These are phyloP conservation scores for Ondatra zibethicus DNA, from an alignment of 2,113 vertebrate genomes.

Conservation along the genomic window DNA sequence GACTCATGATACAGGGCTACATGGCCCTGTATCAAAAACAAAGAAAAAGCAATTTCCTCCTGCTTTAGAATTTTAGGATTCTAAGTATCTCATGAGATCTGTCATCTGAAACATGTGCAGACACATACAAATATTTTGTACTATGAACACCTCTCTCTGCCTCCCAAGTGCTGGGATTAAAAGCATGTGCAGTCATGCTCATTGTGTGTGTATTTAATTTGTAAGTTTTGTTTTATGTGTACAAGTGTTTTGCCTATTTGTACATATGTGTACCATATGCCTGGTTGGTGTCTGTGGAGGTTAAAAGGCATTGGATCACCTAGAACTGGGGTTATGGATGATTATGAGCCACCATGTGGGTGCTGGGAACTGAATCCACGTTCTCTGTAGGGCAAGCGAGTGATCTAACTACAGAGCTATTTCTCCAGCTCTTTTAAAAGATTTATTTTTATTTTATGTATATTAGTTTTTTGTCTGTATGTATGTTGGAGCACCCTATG, in stretches of 20 bases:
- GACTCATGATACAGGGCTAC: no score
- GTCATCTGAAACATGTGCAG: not conserved
- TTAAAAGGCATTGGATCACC: not conserved
- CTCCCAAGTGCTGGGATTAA: not conserved
- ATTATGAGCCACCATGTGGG: not conserved
- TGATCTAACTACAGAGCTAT: not conserved
- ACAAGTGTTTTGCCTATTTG: not conserved
- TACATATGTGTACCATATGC: not conserved
- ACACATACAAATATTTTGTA: not conserved
- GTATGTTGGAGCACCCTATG: not conserved
- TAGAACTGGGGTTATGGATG: not conserved
- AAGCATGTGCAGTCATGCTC: not conserved
- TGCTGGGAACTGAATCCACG: not conserved
- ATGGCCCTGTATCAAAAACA: not conserved
- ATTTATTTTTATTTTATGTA: not conserved
- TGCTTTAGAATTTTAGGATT: conserved; percentile 19
- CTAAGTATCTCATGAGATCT: not conserved
- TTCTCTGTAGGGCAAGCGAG: not conserved
- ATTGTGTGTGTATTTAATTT: not conserved
- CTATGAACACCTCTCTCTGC: not conserved
- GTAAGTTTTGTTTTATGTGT: not conserved
- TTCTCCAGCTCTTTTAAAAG: not conserved
- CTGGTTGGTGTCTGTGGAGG: not conserved
- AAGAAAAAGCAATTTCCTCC: not conserved
- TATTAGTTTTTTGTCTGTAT: not conserved